These are phyloP conservation scores for Spisula solida DNA, from an alignment of 2,888 invertebrate species.

Conservation along the genomic window DNA sequence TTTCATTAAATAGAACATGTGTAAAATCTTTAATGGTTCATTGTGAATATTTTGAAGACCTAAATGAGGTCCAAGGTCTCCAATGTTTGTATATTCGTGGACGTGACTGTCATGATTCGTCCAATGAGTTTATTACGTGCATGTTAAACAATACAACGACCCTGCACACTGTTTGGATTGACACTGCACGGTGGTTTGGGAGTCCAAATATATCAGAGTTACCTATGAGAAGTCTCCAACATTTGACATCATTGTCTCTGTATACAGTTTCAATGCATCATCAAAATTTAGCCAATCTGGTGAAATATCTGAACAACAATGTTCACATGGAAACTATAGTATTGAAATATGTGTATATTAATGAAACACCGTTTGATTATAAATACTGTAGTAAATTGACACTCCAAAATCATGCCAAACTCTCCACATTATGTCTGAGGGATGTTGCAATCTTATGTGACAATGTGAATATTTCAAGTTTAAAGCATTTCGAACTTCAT, in stretches of 20 bases:
- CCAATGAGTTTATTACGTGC: too few relatives aligned
- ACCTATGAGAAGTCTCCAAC: not conserved
- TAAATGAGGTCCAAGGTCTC: too few relatives aligned
- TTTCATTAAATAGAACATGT: too few relatives aligned
- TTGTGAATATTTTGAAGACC: too few relatives aligned
- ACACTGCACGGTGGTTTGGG: not conserved
- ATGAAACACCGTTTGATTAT: not conserved
- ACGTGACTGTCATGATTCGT: too few relatives aligned
- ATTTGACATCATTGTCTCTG: not conserved
- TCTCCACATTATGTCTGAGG: not conserved
- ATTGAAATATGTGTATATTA: not conserved
- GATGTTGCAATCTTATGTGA: not conserved
- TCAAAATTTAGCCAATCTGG: not conserved
- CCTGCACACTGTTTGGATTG: not conserved
- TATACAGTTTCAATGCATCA: not conserved
- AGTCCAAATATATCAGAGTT: not conserved
- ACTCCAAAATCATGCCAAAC: not conserved
- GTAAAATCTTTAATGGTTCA: too few relatives aligned
- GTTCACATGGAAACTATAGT: not conserved
- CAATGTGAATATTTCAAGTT: not conserved
- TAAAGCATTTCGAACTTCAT: not conserved
- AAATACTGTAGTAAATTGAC: not conserved
- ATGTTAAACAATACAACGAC: not conserved
- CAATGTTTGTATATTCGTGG: too few relatives aligned
- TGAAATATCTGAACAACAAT: not conserved